Evolutionary conservation across 2,113 vertebrate genomes (phyloP).

Genomic region (Lathamus discolor): DNA sequence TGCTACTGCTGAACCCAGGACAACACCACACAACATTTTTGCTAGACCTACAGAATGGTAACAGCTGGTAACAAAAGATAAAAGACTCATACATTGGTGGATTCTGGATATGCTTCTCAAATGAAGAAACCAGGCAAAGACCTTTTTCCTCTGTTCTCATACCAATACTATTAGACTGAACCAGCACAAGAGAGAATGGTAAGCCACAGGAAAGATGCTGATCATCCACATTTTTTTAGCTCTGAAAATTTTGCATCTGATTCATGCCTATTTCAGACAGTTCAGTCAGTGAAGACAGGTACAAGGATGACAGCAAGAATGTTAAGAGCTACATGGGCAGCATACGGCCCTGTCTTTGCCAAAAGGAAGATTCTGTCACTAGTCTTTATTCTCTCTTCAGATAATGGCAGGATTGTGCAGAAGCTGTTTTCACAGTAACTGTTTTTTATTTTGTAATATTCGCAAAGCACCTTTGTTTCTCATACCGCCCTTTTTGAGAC

Average conservation of each 20-base stretch:
- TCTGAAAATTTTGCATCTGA: background rate
- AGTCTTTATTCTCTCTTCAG: background rate
- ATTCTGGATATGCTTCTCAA: background rate
- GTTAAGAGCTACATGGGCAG: background rate
- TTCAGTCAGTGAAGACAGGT: background rate
- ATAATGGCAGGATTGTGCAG: background rate
- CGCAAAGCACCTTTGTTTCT: background rate
- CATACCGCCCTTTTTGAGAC: background rate
- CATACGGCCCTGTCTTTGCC: rapidly evolving
- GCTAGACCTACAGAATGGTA: background rate
- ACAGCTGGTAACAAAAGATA: background rate
- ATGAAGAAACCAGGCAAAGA: background rate
- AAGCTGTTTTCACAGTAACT: background rate
- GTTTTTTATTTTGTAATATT: background rate
- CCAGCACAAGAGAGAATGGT: background rate
- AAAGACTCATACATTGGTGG: background rate
- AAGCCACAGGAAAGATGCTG: background rate
- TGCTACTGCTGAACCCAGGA: no score
- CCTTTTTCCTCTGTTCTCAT: background rate
- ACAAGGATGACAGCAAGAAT: background rate
- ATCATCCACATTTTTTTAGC: background rate
- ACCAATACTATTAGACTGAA: background rate
- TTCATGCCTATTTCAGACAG: background rate
- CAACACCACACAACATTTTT: background rate
- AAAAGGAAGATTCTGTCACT: background rate